Percentiles rank a stretch among this genome's conserved stretches.
Conservation (phyloP, 2,888 invertebrate genomes). For the Listrodromus nycthemerus region DNA sequence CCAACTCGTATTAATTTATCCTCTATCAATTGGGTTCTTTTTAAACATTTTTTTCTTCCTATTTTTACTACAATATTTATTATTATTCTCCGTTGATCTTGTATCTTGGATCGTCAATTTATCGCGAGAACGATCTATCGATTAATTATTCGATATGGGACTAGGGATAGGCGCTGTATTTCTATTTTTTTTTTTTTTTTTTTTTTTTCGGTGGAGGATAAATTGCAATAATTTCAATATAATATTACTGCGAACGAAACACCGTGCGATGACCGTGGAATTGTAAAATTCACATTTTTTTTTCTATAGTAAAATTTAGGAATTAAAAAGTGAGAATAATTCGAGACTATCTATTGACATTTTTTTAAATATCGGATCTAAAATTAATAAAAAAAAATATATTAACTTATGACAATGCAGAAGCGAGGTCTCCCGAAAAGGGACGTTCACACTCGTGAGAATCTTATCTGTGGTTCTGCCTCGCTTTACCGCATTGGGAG, state of each 20-base stretch:
- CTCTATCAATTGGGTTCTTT: not conserved
- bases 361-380: not conserved
- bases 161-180: not conserved
- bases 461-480: constrained; percentile 32
- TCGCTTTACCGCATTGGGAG: constrained; percentile 6
- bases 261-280: not conserved
- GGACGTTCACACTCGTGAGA: constrained; percentile 7
- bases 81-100: not conserved
- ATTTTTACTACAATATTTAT: not conserved
- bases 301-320: not conserved
- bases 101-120: not conserved
- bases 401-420: not conserved
- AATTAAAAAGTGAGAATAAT: no score
- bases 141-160: not conserved
- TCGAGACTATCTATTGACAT: not conserved
- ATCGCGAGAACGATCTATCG: not conserved
- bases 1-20: constrained; percentile 2
- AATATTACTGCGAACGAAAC: not conserved
- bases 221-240: not conserved
- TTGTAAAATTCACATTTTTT: not conserved
- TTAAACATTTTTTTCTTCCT: not conserved
- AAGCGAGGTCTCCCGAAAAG: constrained; percentile 45
- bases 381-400: not conserved
- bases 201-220: not conserved
- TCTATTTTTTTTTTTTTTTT: not conserved